phyloP scores from a whole-genome alignment of 1,140 invertebrate genomes.

The Drosophila kurseongensis region DNA sequence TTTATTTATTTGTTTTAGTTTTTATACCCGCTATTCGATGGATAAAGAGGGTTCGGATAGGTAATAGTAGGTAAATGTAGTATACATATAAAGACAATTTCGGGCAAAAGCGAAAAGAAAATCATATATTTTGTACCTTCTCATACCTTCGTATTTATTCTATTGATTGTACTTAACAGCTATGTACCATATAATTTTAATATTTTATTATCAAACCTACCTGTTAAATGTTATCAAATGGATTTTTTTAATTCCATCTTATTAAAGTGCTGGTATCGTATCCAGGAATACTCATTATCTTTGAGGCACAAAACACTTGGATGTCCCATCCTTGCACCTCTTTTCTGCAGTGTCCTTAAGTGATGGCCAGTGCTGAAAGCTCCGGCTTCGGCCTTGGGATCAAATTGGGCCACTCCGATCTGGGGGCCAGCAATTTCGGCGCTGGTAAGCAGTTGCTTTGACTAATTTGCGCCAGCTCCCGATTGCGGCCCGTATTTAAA shows the following conservation, averaged over 20 bases:
- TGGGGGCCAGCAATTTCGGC: slow-evolving; percentile 2
- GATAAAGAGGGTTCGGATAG: not conserved
- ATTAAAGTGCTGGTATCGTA: no score
- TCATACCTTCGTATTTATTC: no score
- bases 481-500: slow-evolving; percentile 58
- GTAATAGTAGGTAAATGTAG: not conserved
- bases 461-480: slow-evolving; percentile 58
- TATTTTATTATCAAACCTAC: no score
- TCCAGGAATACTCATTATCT: no score
- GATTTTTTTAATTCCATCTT: no score
- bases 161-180: no score
- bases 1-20: slow-evolving; percentile 7
- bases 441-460: slow-evolving; percentile 54
- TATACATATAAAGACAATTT: not conserved
- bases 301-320: no score
- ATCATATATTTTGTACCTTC: no score
- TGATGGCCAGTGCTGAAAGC: slow-evolving; percentile 2
- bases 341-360: not conserved
- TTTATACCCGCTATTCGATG: not conserved
- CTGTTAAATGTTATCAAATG: no score
- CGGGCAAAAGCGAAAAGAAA: not conserved
- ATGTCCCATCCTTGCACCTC: no score
- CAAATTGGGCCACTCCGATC: slow-evolving; percentile 11
- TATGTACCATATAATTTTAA: no score
- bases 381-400: not conserved